Percentiles rank a stretch among this genome's conserved stretches.
phyloP scores from a whole-genome alignment of 1,140 invertebrate genomes.

The Drosophila mojavensis region DNA sequence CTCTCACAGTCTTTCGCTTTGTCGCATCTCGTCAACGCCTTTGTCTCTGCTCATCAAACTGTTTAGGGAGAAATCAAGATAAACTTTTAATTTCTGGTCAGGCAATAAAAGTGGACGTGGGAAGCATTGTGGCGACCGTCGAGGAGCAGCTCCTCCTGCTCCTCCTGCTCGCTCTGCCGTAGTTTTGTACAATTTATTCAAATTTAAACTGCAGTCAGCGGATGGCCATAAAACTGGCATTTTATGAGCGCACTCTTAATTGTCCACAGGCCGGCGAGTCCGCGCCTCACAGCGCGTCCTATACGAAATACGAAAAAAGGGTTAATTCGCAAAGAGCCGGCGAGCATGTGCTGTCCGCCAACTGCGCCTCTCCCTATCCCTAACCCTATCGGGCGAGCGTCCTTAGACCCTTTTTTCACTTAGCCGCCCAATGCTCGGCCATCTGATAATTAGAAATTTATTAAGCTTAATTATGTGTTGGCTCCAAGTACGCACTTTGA shows the following conservation, averaged over 20 bases:
- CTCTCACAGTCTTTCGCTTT: background rate
- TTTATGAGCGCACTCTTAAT: conserved; percentile 73
- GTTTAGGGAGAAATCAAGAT: conserved; percentile 77
- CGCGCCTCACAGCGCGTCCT: background rate
- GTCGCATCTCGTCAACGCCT: conserved; percentile 30
- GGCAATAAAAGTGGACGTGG: conserved; percentile 70
- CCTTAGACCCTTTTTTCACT: conserved; percentile 74
- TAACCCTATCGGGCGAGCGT: conserved; percentile 32
- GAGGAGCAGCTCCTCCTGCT: conserved; percentile 9
- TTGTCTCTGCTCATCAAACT: conserved; percentile 77
- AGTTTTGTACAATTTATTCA: conserved; percentile 81
- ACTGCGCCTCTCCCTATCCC: conserved; percentile 15
- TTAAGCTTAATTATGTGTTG: conserved; percentile 82
- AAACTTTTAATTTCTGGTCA: conserved; percentile 76
- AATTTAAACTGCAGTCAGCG: conserved; percentile 74
- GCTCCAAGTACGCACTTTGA: conserved; percentile 72
- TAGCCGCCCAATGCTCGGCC: conserved; percentile 50
- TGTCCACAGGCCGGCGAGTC: conserved; percentile 28
- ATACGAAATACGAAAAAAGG: conserved; percentile 44
- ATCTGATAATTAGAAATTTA: conserved; percentile 83
- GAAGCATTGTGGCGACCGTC: conserved; percentile 47
- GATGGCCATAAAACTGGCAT: conserved; percentile 64
- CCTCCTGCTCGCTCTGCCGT: conserved; percentile 18
- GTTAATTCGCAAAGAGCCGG: conserved; percentile 69
- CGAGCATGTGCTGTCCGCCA: conserved; percentile 58